Base-by-base conservation (phyloP, 2,113 vertebrate species). In the Craseonycteris thonglongyai region DNA sequence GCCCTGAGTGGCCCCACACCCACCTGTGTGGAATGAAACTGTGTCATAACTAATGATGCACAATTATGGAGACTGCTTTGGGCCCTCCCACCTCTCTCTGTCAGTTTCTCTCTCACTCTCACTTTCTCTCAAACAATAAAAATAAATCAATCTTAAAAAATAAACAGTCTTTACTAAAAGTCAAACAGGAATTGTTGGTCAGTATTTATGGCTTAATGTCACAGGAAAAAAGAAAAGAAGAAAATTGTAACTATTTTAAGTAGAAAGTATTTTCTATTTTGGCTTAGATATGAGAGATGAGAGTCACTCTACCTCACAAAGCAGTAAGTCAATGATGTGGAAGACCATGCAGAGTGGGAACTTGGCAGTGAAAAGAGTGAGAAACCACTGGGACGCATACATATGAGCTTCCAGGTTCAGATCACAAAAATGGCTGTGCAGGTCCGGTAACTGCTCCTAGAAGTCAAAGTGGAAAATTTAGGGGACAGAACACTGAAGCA, bases 281-380 rank as follows among this genome's bases (percentile, higher is more conserved):
- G 56, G 59, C 63, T 93, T 92, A 47, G 38, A 63, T 63, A 33
- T 45, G n/a, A 35, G 81, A 13, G 0, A 0, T 0, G 7, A 58
- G 66, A 66, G 45, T 79, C 69, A 95, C 95, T 89, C 90, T 98
- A 99, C 99, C 99, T 99, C 99, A 90, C 98, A 99, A 59, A 99
- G 99, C 74, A 99, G 99, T 95, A 99, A 98, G 98, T 99, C 99
- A 71, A 99, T 99, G 98, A 99, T 99, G 98, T 99, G 99, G 98
- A 99, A 99, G 97, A 99, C 99, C 99, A 99, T 99, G 98, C 99
- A 99, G 96, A 99, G 99, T 12, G 99, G 99, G 96, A 99, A 99
- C 98, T 99, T 99, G 98, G 99, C 99, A n/a, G 99, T 99, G 93
- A 99, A 99, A 71, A 99, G 99, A 0, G 99, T 99, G 97, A 99